These are phyloP conservation scores for Nematolebias whitei DNA, from an alignment of 2,113 vertebrate genomes.

Conservation along the genomic window DNA sequence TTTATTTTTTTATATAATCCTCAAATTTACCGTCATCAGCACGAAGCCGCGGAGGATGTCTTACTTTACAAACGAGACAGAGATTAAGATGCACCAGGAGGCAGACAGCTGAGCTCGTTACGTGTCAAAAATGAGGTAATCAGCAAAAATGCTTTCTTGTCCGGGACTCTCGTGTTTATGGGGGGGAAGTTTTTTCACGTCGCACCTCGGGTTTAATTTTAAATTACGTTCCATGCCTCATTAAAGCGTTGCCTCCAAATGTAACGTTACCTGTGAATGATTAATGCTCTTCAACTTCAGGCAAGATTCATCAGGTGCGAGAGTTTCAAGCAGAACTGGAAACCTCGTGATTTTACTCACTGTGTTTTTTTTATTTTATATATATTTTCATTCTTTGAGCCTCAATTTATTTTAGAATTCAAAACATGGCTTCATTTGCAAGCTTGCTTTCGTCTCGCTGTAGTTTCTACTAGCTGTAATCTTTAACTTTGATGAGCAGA, in stretches of 20 bases:
- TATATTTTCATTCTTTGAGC: not conserved
- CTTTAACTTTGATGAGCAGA: too few species aligned
- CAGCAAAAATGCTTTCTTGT: slow-evolving; percentile 18
- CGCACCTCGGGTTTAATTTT: slow-evolving; percentile 4
- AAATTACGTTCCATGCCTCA: slow-evolving; percentile 14
- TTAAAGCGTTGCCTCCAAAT: slow-evolving; percentile 10
- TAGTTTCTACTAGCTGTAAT: too few species aligned
- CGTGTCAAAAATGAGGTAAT: slow-evolving; percentile 44
- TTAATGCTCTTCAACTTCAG: slow-evolving; percentile 18
- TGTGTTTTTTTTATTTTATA: not conserved
- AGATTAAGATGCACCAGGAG: slow-evolving; percentile 40
- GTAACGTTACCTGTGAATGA: slow-evolving; percentile 19
- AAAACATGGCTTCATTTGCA: not conserved
- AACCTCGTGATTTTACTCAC: not conserved
- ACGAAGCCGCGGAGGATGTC: slow-evolving; percentile 29
- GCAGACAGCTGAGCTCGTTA: slow-evolving; percentile 47
- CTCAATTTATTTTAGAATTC: not conserved
- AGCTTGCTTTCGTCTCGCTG: too few species aligned
- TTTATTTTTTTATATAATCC: slow-evolving; percentile 19
- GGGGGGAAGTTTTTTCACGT: not conserved
- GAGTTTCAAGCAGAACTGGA: not conserved
- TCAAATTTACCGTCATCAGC: slow-evolving; percentile 54
- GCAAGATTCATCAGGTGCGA: slow-evolving; percentile 1
- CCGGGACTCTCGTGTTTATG: not conserved
- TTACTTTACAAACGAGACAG: slow-evolving; percentile 47